These are phyloP conservation scores for Myiopsitta monachus DNA, from an alignment of 2,113 vertebrate genomes.

Conservation along the genomic window DNA sequence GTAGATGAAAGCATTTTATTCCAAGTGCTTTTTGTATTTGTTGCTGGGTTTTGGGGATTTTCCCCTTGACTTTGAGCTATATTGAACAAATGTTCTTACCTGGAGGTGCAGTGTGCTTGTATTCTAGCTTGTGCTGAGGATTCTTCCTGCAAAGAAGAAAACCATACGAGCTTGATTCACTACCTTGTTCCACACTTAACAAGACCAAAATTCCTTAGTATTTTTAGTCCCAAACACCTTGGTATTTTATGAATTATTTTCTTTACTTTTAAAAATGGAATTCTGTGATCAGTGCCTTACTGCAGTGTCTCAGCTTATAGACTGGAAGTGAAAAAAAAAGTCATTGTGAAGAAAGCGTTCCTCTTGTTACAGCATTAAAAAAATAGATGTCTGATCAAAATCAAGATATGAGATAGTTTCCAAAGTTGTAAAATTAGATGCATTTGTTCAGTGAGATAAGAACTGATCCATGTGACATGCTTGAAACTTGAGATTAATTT, in stretches of 20 bases:
- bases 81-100: conserved; percentile 44
- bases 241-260: neutral
- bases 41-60: neutral
- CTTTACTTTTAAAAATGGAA: neutral
- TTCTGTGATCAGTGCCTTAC: neutral
- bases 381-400: neutral
- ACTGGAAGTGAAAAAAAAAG: neutral
- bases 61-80: neutral
- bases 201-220: neutral
- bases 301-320: neutral
- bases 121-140: conserved; percentile 80
- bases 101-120: conserved; percentile 71
- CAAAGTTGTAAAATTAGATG: neutral
- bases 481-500: neutral
- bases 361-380: neutral
- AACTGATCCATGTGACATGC: neutral
- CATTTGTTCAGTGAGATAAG: neutral
- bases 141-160: conserved; percentile 75
- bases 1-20: neutral
- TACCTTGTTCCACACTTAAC: neutral
- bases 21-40: neutral
- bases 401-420: neutral
- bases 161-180: neutral
- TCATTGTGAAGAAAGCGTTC: neutral
- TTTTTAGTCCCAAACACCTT: neutral